These are phyloP conservation scores for Sorex maritimensis DNA, from an alignment of 2,797 vertebrate genomes.

Conservation along the genomic window DNA sequence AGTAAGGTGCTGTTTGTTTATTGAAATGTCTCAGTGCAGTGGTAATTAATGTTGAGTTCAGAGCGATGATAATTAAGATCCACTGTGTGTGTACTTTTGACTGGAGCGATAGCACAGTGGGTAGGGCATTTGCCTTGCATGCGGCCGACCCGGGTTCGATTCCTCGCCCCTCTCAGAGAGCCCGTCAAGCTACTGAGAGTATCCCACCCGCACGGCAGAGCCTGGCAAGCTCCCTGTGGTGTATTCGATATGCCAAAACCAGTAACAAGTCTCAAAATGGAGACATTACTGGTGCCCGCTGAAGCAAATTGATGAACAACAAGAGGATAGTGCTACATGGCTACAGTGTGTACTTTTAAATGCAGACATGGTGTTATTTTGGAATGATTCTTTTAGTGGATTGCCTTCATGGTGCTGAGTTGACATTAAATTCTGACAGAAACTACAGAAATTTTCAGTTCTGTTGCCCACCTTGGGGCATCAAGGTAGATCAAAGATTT, in stretches of 20 bases:
- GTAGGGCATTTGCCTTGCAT: too few species aligned
- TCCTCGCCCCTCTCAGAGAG: too few species aligned
- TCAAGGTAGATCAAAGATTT: background rate
- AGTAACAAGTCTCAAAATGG: too few species aligned
- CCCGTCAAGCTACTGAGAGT: too few species aligned
- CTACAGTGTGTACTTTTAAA: constrained; percentile 68
- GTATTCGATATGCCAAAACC: too few species aligned
- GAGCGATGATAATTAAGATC: constrained; percentile 72
- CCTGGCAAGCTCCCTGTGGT: too few species aligned
- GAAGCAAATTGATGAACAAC: too few species aligned
- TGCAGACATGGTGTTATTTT: constrained; percentile 36
- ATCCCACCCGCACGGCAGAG: too few species aligned
- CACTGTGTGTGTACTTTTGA: constrained; percentile 19
- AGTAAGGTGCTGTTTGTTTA: constrained; percentile 68
- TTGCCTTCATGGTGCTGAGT: constrained; percentile 42
- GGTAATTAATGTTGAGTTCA: constrained; percentile 76
- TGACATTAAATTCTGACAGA: constrained; percentile 21
- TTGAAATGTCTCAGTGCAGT: constrained; percentile 73
- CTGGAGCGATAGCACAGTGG: too few species aligned
- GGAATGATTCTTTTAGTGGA: constrained; percentile 60
- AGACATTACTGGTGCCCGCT: too few species aligned
- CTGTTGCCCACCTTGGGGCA: background rate
- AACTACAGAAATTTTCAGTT: constrained; percentile 34
- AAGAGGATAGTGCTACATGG: too few species aligned
- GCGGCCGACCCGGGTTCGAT: too few species aligned